Evolutionary conservation across 2,797 vertebrate genomes (phyloP).

Genomic region (Petrocephalus sullivani): DNA sequence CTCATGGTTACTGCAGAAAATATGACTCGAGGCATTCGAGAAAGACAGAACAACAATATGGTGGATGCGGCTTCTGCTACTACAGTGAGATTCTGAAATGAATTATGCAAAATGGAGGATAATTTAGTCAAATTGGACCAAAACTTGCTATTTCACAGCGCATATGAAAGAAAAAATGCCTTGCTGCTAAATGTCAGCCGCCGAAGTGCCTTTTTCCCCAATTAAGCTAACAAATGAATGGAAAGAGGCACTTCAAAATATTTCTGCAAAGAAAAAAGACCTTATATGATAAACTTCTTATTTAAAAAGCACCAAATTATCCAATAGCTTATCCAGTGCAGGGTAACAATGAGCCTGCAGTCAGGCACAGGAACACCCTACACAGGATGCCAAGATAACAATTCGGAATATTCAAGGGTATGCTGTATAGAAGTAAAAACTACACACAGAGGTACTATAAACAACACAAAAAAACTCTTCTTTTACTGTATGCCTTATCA

Average conservation of each 20-base stretch:
- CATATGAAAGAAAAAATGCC: neutral
- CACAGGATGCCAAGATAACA: neutral
- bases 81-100: neutral
- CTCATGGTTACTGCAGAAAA: neutral
- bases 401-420: neutral
- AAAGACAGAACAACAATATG: neutral
- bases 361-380: neutral
- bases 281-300: neutral
- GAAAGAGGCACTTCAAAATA: conserved; percentile 1
- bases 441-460: neutral
- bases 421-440: neutral
- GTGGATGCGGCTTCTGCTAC: neutral
- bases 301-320: neutral
- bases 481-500: neutral
- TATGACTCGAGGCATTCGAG: neutral
- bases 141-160: neutral
- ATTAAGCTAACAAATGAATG: neutral
- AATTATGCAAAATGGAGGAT: neutral
- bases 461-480: neutral
- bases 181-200: neutral
- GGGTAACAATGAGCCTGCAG: neutral
- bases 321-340: neutral
- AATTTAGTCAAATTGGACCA: neutral
- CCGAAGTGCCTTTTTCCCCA: neutral
- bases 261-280: neutral